Conservation (phyloP, 2,113 vertebrate species). For the Oryctolagus cuniculus region mOryCun1.1 NC_091432.1:184882501-184883000, state of each 20-base stretch:
- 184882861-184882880: conserved; percentile 12
- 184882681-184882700: not conserved
- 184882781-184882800: not conserved
- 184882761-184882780: not conserved
- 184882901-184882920: not conserved
- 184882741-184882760: not conserved
- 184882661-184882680: not conserved
- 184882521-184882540: not conserved
- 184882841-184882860: not conserved
- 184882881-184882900: conserved; percentile 5
- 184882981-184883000: conserved; percentile 42
- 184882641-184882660: not conserved
- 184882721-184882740: not conserved
- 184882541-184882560: not conserved
- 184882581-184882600: not conserved
- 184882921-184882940: not conserved
- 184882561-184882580: not conserved
- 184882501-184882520: not conserved
- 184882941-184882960: not conserved
- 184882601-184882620: not conserved
- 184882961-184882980: not conserved
- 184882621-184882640: not conserved
- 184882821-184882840: not conserved
- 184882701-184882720: not conserved
- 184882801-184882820: not conserved